Base-by-base conservation (phyloP, 2,797 vertebrate genomes). In the Sebastes aleutianus region DNA sequence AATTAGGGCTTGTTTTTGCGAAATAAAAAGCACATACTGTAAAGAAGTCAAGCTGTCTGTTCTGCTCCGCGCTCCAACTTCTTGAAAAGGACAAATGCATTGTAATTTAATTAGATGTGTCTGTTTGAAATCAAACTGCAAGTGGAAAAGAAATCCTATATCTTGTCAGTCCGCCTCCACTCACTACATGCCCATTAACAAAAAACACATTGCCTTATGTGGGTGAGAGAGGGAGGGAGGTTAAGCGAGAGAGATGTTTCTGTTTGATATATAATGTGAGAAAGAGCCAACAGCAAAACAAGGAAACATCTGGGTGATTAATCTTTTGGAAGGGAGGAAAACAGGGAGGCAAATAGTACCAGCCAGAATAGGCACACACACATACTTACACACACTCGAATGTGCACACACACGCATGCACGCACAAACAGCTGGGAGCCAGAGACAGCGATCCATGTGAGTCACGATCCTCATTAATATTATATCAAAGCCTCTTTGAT, bases 231-330 rank as follows among this genome's bases (percentile, higher is more conserved):
- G 61, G 22, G 68, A 56, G 87, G 14, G 50, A 1, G 53, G 32
- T 39, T 27, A 32, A 39, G 80, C n/a, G 88, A 86, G 84, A 82
- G 90, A 85, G 79, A 90, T 85, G 92, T 93, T 95, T 95, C 94
- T 96, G 93, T 95, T 96, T 94, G 92, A 93, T 92, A 91, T 93
- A 93, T 92, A 92, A 95, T 95, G 95, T 96, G 95, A 95, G 94
- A 96, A 96, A 95, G 95, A 95, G 94, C 95, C 94, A 95, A 95
- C 95, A 96, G 95, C 95, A 96, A 96, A 95, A 94, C 91, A 95
- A 95, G 96, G 94, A 96, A 96, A 96, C 96, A 97, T 96, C 96
- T 96, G 96, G 95, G 90, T 95, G 94, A 96, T 96, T 95, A 95
- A 96, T 96, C 94, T 96, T 93, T 93, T 91, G 77, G 83, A 88